Evolutionary conservation across 1,140 invertebrate genomes (phyloP).

Genomic region (Drosophila neocordata): DNA sequence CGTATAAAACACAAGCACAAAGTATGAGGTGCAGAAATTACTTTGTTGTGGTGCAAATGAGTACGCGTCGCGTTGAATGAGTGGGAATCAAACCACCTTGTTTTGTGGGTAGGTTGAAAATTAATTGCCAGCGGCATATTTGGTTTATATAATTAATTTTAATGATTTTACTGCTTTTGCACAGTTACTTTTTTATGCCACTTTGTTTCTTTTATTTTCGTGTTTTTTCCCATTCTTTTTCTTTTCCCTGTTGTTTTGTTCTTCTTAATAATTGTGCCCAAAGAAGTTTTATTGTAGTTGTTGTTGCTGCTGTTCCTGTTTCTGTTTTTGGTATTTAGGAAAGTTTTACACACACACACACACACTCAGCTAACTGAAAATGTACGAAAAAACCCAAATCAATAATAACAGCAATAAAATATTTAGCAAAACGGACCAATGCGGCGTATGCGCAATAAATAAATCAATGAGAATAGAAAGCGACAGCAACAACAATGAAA

Average conservation of each 20-base stretch:
- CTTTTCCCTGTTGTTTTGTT: background rate
- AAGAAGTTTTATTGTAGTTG: slow-evolving; percentile 31
- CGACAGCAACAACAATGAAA: background rate
- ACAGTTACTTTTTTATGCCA: background rate
- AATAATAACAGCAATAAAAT: slow-evolving; percentile 59
- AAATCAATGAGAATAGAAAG: slow-evolving; percentile 41
- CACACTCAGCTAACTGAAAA: slow-evolving; percentile 10
- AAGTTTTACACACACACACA: background rate
- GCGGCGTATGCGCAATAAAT: slow-evolving; percentile 47
- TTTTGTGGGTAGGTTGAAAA: slow-evolving; percentile 18
- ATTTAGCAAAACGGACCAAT: slow-evolving; percentile 41
- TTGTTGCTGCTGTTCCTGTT: background rate
- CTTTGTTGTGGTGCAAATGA: slow-evolving; percentile 33
- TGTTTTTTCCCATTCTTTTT: background rate
- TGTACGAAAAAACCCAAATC: slow-evolving; percentile 39
- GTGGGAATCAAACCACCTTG: slow-evolving; percentile 7
- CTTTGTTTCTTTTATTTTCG: slow-evolving; percentile 19
- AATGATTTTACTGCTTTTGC: slow-evolving; percentile 52
- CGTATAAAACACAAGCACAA: background rate
- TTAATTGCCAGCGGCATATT: slow-evolving; percentile 71
- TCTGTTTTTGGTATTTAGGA: background rate
- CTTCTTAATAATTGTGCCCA: slow-evolving; percentile 43
- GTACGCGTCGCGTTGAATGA: slow-evolving; percentile 15
- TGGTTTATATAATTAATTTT: slow-evolving; percentile 78
- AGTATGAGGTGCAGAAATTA: slow-evolving; percentile 17